A percentile compares a stretch with the other conserved stretches of the same genome.
Evolutionary conservation across 2,797 vertebrate genomes (phyloP).

Genomic region (Acanthis flammea): DNA sequence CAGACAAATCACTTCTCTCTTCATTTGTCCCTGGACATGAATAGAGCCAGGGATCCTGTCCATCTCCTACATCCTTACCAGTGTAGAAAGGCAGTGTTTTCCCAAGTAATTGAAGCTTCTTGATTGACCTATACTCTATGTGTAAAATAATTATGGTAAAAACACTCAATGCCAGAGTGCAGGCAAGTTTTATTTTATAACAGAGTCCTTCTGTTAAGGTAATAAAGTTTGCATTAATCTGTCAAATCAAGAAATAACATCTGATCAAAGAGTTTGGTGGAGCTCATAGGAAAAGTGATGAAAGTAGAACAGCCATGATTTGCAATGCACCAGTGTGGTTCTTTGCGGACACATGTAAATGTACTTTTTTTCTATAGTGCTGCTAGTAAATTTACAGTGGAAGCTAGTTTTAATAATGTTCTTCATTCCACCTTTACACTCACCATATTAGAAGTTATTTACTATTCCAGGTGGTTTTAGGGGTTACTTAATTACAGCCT

Average conservation of each 20-base stretch:
- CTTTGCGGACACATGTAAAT: background rate
- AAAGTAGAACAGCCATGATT: background rate
- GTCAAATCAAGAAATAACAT: background rate
- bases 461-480: background rate
- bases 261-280: background rate
- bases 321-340: background rate
- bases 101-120: background rate
- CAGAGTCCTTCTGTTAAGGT: background rate
- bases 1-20: background rate
- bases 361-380: background rate
- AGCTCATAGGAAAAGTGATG: background rate
- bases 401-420: background rate
- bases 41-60: background rate
- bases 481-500: background rate
- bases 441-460: background rate
- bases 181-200: background rate
- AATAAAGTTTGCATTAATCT: background rate
- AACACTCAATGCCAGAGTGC: background rate
- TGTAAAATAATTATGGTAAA: background rate
- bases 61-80: background rate
- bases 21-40: background rate
- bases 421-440: background rate
- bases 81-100: background rate
- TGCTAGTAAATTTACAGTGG: background rate
- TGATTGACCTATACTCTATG: background rate